Percentiles rank a stretch among this genome's conserved stretches.
phyloP scores from a whole-genome alignment of 2,888 invertebrate genomes.

The Xestobium rufovillosum region DNA sequence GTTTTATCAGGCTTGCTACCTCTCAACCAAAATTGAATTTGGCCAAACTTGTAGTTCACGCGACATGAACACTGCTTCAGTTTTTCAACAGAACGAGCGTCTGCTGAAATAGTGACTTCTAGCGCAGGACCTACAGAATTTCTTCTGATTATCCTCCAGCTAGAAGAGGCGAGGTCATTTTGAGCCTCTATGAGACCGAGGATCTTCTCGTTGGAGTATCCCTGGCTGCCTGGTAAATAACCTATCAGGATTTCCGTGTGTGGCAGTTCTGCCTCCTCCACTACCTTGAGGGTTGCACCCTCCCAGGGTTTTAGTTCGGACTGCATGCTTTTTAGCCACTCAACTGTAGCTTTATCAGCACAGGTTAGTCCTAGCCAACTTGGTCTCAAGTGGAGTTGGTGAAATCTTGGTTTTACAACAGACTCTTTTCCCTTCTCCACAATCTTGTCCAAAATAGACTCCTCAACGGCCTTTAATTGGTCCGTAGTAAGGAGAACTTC shows the following conservation, averaged over 20 bases:
- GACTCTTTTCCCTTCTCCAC: conserved; percentile 3
- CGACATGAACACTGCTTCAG: no score
- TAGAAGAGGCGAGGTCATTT: not conserved
- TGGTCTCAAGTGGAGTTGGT: not conserved
- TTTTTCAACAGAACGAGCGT: no score
- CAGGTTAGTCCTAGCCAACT: conserved; percentile 5
- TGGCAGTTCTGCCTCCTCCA: conserved; percentile 7
- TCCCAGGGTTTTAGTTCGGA: not conserved
- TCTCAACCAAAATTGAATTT: no score
- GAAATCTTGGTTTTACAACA: not conserved
- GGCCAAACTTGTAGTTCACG: no score
- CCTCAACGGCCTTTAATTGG: conserved; percentile 4
- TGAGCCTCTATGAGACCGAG: not conserved
- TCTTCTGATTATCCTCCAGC: conserved; percentile 1
- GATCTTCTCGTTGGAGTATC: conserved; percentile 1
- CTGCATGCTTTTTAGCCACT: conserved; percentile 7
- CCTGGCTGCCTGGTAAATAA: conserved; percentile 3
- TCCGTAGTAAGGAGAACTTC: no score
- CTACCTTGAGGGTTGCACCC: conserved; percentile 4
- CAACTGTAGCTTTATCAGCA: conserved; percentile 7
- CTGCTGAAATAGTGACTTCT: no score
- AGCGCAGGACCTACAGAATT: no score
- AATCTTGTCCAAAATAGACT: not conserved
- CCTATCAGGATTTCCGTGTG: conserved; percentile 4
- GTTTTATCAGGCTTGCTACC: no score